phyloP scores from a whole-genome alignment of 2,888 invertebrate species.

The Hypselothyrea guttata region DNA sequence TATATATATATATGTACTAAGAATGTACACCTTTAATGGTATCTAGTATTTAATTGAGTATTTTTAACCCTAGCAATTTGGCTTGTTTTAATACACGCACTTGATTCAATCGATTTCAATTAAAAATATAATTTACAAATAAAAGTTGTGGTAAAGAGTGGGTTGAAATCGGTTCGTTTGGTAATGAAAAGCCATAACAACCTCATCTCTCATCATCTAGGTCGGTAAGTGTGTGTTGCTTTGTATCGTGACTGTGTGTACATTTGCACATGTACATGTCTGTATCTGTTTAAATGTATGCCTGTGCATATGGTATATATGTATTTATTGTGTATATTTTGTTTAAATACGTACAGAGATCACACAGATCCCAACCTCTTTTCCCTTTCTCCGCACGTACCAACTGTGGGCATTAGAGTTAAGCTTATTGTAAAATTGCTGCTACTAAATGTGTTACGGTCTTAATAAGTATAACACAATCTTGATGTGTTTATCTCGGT shows the following conservation, averaged over 20 bases:
- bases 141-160: conserved; percentile 39
- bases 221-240: conserved; percentile 1
- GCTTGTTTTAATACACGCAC: conserved; percentile 22
- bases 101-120: conserved; percentile 79
- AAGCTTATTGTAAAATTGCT: too few species aligned
- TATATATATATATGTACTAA: neutral
- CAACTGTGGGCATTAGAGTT: too few species aligned
- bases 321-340: conserved; percentile 68
- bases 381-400: too few species aligned
- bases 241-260: conserved; percentile 4
- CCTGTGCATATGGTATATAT: conserved; percentile 26
- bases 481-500: too few species aligned
- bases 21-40: neutral
- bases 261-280: neutral
- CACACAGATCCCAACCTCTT: conserved; percentile 47
- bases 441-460: too few species aligned
- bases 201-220: conserved; percentile 22
- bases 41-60: conserved; percentile 36
- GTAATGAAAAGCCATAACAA: conserved; percentile 43
- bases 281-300: conserved; percentile 7
- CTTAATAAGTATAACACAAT: too few species aligned
- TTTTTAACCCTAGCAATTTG: conserved; percentile 61
- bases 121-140: conserved; percentile 63
- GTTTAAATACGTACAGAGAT: conserved; percentile 61
- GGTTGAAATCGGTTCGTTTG: conserved; percentile 39